Base-by-base conservation (phyloP, 2,888 invertebrate genomes). In the Caenorhabditis panamensis region DNA sequence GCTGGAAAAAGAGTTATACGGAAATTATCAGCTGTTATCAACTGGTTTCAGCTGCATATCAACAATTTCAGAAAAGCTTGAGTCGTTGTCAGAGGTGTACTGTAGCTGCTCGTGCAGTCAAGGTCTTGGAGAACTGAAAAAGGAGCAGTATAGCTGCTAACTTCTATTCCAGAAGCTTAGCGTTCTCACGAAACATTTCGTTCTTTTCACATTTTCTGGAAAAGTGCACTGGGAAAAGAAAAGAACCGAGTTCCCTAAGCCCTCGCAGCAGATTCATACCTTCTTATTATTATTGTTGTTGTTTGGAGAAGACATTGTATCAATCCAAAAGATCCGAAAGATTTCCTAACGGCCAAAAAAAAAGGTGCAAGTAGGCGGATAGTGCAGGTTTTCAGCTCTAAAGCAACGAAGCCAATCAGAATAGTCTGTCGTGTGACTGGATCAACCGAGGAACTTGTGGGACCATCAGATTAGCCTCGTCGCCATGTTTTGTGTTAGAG, bases 351-450 rank as follows among this genome's bases (percentile, higher is more conserved):
- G 41, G 13, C 41, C 49, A 18, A 22, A 3, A 41, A 13, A 13
- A 13, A 53, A 13, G 11, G 24, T 24, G 16, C n/a, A n/a, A n/a
- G n/a, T n/a, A n/a, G n/a, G 9, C 54, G 13, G 54, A 56, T 31
- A 56, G 28, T 56, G 28, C 31, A 13, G 13, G 13, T 56, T 56
- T 56, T 31, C 54, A 56, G 54, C 5, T 24, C 13, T 11, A 24
- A 24, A 24, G 47, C 51, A 67, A 68, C 51, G 49, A 68, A 68
- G 59, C 68, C 28, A 68, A 31, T 68, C 68, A 59, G 49, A 59
- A 62, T 4, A 9, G 26, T 59, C 24, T 16, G n/a, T 28, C 28
- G 9, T 20, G 8, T 18, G 44, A 24, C 28, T 28, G 41, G 49
- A 54, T 36, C 36, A 47, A 68, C 24, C 18, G 26, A 58, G 28